Evolutionary conservation across 2,797 vertebrate genomes (phyloP), one percentile per base, ranked within the genome.

Genomic region (Sarcophilus harrisii): DNA sequence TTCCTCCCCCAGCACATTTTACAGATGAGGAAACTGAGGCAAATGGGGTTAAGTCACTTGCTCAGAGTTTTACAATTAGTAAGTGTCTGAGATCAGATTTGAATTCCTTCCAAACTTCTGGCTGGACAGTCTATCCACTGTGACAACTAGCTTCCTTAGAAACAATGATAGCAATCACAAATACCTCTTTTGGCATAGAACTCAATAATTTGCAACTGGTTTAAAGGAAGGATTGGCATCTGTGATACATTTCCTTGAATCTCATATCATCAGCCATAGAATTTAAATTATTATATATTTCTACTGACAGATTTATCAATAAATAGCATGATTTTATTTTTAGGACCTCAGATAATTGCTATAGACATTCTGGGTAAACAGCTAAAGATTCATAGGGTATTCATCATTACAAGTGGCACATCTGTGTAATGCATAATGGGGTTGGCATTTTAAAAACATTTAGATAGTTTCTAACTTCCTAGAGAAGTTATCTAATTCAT

Each of bases 291-390:
- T 55, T 55, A 55, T 3, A 73, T 55, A 45, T 92, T 87, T 89
- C 60, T 95, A 87, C 29, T 87, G 57, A 92, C 16, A 92, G 90
- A 90, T 81, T 87, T 81, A 45, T 93, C 90, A 73, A 38, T 81
- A 89, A 90, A 66, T n/a, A 57, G 60, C 73, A 66, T 94, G 81
- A 18, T 60, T 91, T 57, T 90, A 55, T 81, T 95, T 92, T 93
- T 92, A 96, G 59, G 52, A 93, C 18, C 54, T 3, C 3, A 30
- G 11, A 32, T 29, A 12, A 91, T 52, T 66, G n/a, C 66, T 94
- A 1, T 66, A n/a, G 45, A 55, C 30, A 11, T 93, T 1, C 21
- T 89, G 32, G 4, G 13, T 28, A 91, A 54, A 8, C 21, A 13
- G 58, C n/a, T 54, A n/a, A 62, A 13, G 92, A 30, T 38, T 73